These are phyloP conservation scores for Spea hammondii DNA, from an alignment of 2,797 vertebrate genomes.

Conservation along the genomic window DNA sequence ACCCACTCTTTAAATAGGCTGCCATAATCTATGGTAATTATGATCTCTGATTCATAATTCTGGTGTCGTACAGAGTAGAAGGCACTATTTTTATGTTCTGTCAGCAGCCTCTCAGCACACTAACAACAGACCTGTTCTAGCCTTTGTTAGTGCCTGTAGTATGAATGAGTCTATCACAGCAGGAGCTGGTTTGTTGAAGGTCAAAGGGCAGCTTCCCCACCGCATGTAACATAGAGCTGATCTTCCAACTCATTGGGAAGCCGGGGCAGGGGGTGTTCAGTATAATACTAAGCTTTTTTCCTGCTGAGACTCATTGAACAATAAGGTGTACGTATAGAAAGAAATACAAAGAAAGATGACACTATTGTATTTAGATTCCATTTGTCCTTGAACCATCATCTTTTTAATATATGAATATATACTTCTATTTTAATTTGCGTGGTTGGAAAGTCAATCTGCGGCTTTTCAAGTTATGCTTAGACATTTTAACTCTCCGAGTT, in stretches of 20 bases:
- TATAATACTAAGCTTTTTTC: conserved; percentile 31
- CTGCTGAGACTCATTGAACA: conserved; percentile 44
- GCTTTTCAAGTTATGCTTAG: too few relatives aligned
- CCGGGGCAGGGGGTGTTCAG: background rate
- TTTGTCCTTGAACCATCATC: conserved; percentile 11
- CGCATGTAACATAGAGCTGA: conserved; percentile 40
- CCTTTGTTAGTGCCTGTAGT: conserved; percentile 31
- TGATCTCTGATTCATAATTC: conserved; percentile 7
- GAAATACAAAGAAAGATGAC: conserved; percentile 27
- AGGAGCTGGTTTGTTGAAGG: conserved; percentile 22
- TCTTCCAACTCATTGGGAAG: conserved; percentile 43
- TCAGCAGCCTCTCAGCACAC: conserved; percentile 29
- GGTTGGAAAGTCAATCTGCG: too few relatives aligned
- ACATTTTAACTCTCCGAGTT: too few relatives aligned
- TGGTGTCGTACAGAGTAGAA: conserved; percentile 17
- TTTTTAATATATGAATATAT: background rate
- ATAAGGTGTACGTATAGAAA: conserved; percentile 39
- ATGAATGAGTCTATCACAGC: conserved; percentile 44
- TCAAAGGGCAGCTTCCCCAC: conserved; percentile 29
- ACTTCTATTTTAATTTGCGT: too few relatives aligned
- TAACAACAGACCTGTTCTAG: conserved; percentile 23
- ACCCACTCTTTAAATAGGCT: background rate
- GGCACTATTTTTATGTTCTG: conserved; percentile 34
- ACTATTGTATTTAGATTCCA: conserved; percentile 25
- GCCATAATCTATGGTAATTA: conserved; percentile 33